Evolutionary conservation across 2,113 vertebrate genomes (phyloP).

Genomic region (Vulpes ferrilata): DNA sequence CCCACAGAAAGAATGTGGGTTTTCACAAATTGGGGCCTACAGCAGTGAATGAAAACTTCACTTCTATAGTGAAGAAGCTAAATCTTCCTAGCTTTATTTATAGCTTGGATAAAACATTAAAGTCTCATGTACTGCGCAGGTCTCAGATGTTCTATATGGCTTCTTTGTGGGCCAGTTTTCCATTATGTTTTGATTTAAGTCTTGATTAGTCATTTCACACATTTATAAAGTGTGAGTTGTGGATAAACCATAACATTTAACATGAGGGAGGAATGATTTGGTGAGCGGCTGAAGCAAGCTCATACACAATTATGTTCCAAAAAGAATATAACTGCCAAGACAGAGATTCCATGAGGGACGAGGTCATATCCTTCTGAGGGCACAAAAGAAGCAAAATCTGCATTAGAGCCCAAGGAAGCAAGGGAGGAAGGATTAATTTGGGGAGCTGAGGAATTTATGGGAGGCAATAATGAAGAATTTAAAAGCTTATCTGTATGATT

Average conservation of each 20-base stretch:
- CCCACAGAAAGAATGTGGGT: not conserved
- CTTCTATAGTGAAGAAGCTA: not conserved
- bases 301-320: not conserved
- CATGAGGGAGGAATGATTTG: not conserved
- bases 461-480: not conserved
- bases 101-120: not conserved
- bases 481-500: not conserved
- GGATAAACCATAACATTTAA: not conserved
- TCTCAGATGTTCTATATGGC: not conserved
- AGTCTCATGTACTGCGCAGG: not conserved
- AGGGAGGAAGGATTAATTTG: not conserved
- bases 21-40: not conserved
- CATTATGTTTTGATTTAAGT: not conserved
- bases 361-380: not conserved
- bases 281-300: not conserved
- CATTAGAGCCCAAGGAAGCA: not conserved
- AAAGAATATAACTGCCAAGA: not conserved
- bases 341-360: too few relatives aligned
- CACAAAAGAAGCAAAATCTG: not conserved
- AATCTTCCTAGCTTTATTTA: not conserved
- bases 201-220: not conserved
- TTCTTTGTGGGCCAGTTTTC: not conserved
- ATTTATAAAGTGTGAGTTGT: not conserved
- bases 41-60: not conserved
- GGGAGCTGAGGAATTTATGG: not conserved